These are phyloP conservation scores for Acanthisitta chloris DNA, from an alignment of 2,113 vertebrate species.

Conservation along the genomic window DNA sequence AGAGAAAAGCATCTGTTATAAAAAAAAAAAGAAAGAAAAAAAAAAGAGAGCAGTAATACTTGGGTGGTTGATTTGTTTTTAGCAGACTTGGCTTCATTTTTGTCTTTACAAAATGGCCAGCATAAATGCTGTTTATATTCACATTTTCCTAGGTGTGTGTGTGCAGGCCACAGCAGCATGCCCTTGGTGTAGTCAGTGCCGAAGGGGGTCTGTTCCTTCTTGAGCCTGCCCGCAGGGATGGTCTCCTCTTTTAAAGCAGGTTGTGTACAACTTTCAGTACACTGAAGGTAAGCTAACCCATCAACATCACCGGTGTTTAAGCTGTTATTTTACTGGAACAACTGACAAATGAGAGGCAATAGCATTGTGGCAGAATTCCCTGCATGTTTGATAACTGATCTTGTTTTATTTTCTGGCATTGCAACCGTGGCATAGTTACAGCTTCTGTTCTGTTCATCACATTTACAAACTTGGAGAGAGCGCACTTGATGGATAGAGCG, in stretches of 20 bases:
- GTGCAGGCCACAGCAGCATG: slow-evolving; percentile 87
- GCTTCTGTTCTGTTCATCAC: slow-evolving; percentile 77
- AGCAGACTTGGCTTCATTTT: slow-evolving; percentile 85
- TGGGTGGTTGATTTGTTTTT: slow-evolving; percentile 83
- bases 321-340: slow-evolving; percentile 77
- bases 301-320: slow-evolving; percentile 82
- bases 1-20: slow-evolving; percentile 70
- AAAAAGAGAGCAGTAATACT: slow-evolving; percentile 69
- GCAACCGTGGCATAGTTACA: slow-evolving; percentile 75
- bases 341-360: slow-evolving; percentile 73
- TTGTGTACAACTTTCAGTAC: slow-evolving; percentile 91
- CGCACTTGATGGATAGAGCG: slow-evolving; percentile 81
- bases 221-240: slow-evolving; percentile 90
- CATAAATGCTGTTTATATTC: slow-evolving; percentile 94
- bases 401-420: slow-evolving; percentile 78
- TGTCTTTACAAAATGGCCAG: slow-evolving; percentile 83
- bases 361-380: slow-evolving; percentile 78
- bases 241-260: slow-evolving; percentile 91
- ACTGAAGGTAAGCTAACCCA: slow-evolving; percentile 94
- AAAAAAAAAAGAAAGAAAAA: not conserved
- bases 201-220: slow-evolving; percentile 88
- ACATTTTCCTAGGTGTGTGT: slow-evolving; percentile 91
- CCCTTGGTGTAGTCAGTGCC: slow-evolving; percentile 90
- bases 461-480: slow-evolving; percentile 63
- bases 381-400: slow-evolving; percentile 79